A percentile compares a stretch with the other conserved stretches of the same genome.
Conservation (phyloP, 2,888 invertebrate genomes). For the Stramonita haemastoma region DNA sequence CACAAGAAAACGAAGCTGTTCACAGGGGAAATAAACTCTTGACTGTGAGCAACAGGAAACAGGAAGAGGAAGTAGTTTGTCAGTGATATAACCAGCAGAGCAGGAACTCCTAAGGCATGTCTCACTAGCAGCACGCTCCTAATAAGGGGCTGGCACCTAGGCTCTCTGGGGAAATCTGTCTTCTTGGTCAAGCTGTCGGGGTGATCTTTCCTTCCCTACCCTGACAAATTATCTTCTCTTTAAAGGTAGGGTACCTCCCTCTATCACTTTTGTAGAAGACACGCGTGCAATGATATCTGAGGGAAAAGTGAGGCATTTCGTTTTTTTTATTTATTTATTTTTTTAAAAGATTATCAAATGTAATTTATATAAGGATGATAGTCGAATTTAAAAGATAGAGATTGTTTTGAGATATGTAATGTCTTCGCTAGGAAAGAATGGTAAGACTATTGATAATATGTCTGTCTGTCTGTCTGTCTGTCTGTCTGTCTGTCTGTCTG, state of each 20-base stretch:
- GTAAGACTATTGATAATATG: no score
- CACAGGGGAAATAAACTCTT: no score
- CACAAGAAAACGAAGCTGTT: no score
- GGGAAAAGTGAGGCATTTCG: not conserved
- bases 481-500: not conserved
- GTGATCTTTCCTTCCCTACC: not conserved
- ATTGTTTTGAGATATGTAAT: no score
- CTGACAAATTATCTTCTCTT: slow-evolving; percentile 26
- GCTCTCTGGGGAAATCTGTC: slow-evolving; percentile 33
- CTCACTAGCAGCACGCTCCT: slow-evolving; percentile 28
- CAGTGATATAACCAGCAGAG: not conserved
- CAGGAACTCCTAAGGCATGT: slow-evolving; percentile 11
- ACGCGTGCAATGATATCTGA: not conserved
- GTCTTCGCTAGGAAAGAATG: no score
- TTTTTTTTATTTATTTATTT: not conserved
- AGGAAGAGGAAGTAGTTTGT: not conserved
- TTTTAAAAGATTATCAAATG: slow-evolving; percentile 2
- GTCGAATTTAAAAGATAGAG: no score
- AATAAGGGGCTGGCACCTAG: slow-evolving; percentile 3
- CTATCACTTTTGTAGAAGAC: not conserved
- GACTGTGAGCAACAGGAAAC: not conserved
- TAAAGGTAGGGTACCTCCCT: not conserved
- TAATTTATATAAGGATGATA: no score
- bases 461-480: no score
- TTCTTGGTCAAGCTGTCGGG: slow-evolving; percentile 27